Base-by-base conservation (phyloP, 2,113 vertebrate species). In the Arothron firmamentum region DNA sequence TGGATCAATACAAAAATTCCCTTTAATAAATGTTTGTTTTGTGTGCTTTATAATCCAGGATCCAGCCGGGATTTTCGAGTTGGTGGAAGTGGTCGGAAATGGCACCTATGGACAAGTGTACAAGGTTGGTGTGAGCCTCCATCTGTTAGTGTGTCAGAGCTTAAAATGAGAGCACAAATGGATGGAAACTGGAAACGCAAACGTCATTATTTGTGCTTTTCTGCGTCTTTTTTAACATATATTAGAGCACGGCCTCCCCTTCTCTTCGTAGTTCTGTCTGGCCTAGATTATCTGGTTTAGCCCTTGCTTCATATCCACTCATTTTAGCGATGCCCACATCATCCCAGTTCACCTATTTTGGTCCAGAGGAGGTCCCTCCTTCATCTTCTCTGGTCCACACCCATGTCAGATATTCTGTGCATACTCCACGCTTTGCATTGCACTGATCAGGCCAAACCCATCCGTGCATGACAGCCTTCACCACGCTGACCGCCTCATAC, bases 21-120 rank as follows among this genome's bases (percentile, higher is more conserved):
- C 17, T 19, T n/a, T 25, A 23, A 1, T 6, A 6, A 21, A 0
- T 16, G 1, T 50, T 28, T 43, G 7, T 21, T 50, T 31, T 8
- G 14, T 25, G 23, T 51, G 15, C 21, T 28, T 23, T 59, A 4
- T 18, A 42, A 65, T 62, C 7, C 76, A 95, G 94, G 94, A 95
- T 71, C 94, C 94, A 48, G 94, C 94, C 25, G 94, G 94, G 55
- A 95, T 95, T 62, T 95, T 94, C 72, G 93, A 95, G 79, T 78
- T 95, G 81, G 94, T 95, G 74, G 93, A 95, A 75, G 93, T 95
- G 66, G 94, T 95, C 4, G 94, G 94, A 65, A 95, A 95, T 88
- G 93, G 93, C 60, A 95, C 94, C 55, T 95, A 95, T 21, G 94
- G 94, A 77, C 94, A 95, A 89, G 94, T 95, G 65, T 95, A 94